A percentile compares a stretch with the other conserved stretches of the same genome.
Conservation (phyloP, 2,797 vertebrate genomes). For the Hippocampus kuda region DNA sequence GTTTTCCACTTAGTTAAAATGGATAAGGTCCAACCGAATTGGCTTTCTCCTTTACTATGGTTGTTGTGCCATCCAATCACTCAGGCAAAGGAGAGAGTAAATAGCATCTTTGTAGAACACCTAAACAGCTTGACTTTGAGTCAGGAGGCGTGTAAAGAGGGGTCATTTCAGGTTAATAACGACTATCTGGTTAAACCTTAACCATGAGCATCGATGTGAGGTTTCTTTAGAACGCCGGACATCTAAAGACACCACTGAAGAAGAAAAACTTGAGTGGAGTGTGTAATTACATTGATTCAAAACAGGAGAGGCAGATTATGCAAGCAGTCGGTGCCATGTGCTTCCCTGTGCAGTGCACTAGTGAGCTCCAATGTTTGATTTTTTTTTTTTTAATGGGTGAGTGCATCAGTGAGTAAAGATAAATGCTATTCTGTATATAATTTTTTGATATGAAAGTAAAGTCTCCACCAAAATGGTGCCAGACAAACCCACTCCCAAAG, state of each 20-base stretch:
- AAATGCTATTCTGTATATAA: not conserved
- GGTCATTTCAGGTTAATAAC: constrained; percentile 19
- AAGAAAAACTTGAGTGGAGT: not conserved
- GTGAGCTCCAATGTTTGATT: not conserved
- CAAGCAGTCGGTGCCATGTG: not conserved
- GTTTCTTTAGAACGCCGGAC: constrained; percentile 7
- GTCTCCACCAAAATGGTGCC: too few species aligned
- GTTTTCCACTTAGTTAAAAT: not conserved
- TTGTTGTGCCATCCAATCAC: not conserved
- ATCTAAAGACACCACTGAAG: not conserved
- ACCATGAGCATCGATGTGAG: constrained; percentile 1
- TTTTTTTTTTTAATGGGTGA: not conserved
- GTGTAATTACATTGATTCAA: not conserved
- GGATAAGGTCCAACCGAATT: not conserved
- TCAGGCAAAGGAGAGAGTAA: not conserved
- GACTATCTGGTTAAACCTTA: constrained; percentile 35
- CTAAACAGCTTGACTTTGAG: constrained; percentile 1
- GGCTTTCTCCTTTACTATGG: not conserved
- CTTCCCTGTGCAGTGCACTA: not conserved
- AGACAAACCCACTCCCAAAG: too few species aligned
- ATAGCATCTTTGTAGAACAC: not conserved
- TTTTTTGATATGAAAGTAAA: not conserved
- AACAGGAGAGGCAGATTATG: not conserved
- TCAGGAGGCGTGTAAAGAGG: constrained; percentile 5
- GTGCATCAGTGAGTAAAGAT: not conserved